phyloP scores from a whole-genome alignment of 2,113 vertebrate genomes.

The Pipra filicauda region DNA sequence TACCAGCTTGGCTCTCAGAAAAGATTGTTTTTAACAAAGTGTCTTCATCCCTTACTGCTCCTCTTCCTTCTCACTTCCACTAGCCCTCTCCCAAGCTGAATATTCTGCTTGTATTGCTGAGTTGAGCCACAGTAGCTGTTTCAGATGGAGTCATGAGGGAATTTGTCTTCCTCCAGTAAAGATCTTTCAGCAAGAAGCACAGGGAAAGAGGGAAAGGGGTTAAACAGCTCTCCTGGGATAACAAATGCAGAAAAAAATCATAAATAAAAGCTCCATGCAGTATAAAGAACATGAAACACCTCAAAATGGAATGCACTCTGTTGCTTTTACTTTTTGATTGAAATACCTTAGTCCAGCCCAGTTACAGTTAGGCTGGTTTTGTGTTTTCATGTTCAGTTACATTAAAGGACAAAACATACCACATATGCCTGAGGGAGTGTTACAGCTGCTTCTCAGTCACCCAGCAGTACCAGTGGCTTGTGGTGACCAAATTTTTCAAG shows the following conservation, averaged over 20 bases:
- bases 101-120: background rate
- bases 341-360: background rate
- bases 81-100: background rate
- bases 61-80: background rate
- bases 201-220: background rate
- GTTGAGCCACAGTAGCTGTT: background rate
- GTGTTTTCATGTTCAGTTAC: rapidly evolving
- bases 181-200: background rate
- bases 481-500: background rate
- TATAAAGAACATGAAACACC: background rate
- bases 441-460: background rate
- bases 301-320: background rate
- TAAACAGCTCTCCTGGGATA: background rate
- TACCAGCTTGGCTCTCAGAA: background rate
- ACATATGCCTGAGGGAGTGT: rapidly evolving
- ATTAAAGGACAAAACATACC: background rate
- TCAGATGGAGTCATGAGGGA: background rate
- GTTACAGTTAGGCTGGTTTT: background rate
- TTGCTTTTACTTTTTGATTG: background rate
- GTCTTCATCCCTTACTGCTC: background rate
- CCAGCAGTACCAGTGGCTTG: background rate
- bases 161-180: background rate
- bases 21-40: background rate
- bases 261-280: background rate
- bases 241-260: background rate